Percentiles rank a stretch among this genome's conserved stretches.
Conservation (phyloP, 2,113 vertebrate genomes). For the Callopanchax toddi region DNA sequence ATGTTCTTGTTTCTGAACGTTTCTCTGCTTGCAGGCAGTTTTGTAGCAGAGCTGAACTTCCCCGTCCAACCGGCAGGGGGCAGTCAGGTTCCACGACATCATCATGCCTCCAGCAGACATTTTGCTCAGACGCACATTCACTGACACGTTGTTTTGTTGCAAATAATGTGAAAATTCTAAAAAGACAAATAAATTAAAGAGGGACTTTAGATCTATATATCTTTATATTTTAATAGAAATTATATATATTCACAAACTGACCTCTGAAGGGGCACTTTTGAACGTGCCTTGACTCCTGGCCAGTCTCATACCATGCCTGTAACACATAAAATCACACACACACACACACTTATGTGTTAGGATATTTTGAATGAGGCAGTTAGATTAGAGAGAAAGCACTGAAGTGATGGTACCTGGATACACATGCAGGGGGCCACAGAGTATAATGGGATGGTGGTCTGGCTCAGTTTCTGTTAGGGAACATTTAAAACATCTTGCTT, state of each 20-base stretch:
- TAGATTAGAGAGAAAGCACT: too few species aligned
- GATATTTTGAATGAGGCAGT: too few species aligned
- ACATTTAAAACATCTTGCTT: conserved; percentile 1
- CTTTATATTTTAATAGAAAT: neutral
- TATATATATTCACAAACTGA: conserved; percentile 4
- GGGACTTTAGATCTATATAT: neutral
- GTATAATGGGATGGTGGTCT: conserved; percentile 56
- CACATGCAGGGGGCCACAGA: conserved; percentile 75
- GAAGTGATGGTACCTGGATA: conserved; percentile 73
- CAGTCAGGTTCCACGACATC: conserved; percentile 74
- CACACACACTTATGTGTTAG: too few species aligned
- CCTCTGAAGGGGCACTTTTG: conserved; percentile 68
- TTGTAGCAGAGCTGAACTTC: conserved; percentile 71
- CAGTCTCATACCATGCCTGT: conserved; percentile 56
- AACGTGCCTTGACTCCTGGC: conserved; percentile 12
- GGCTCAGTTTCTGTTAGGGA: conserved; percentile 41
- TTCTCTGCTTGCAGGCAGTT: conserved; percentile 40
- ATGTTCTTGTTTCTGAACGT: conserved; percentile 39
- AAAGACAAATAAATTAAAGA: neutral
- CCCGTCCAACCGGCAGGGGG: conserved; percentile 75
- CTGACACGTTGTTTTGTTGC: conserved; percentile 55
- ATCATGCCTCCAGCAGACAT: conserved; percentile 15
- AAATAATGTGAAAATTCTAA: conserved; percentile 49
- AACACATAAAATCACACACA: conserved; percentile 9
- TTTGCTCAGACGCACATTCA: conserved; percentile 48